Conservation (phyloP, 1,140 invertebrate genomes). For the Apis laboriosa region DNA sequence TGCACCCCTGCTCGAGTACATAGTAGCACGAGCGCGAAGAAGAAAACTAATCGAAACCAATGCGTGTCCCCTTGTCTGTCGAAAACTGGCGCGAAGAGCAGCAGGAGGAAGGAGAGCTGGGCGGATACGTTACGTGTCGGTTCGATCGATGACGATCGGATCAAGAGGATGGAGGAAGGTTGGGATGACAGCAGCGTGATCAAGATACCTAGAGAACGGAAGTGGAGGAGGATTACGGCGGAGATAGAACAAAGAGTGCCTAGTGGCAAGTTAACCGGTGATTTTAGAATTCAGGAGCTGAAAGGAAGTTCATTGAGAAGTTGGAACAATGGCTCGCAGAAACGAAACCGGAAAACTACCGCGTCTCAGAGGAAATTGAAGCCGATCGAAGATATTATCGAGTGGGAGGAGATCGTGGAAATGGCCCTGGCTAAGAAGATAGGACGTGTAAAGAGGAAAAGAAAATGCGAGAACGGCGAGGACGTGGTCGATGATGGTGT, state of each 20-base stretch:
- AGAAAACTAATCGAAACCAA: too few species aligned
- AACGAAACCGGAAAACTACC: slow-evolving; percentile 39
- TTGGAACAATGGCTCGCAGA: slow-evolving; percentile 29
- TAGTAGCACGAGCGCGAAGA: neutral
- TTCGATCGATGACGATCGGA: slow-evolving; percentile 61
- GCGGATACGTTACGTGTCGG: slow-evolving; percentile 72
- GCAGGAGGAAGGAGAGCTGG: slow-evolving; percentile 77
- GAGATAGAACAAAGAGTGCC: slow-evolving; percentile 63
- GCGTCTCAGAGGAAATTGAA: slow-evolving; percentile 58
- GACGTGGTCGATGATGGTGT: neutral
- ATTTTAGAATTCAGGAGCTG: neutral
- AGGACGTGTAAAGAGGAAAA: slow-evolving; percentile 35
- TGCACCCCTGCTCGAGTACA: too few species aligned
- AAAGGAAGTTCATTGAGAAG: neutral
- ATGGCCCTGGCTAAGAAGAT: slow-evolving; percentile 81
- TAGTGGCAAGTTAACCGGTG: slow-evolving; percentile 14
- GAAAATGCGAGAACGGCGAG: neutral
- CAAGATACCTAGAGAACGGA: slow-evolving; percentile 69
- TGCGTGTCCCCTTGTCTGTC: neutral
- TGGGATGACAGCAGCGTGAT: slow-evolving; percentile 77
- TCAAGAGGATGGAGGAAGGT: slow-evolving; percentile 74
- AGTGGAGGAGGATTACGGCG: slow-evolving; percentile 74
- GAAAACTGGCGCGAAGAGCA: neutral
- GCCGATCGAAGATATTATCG: slow-evolving; percentile 70
- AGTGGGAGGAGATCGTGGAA: slow-evolving; percentile 82